Conservation (phyloP, 2,888 invertebrate species). For the Zygaena filipendulae region DNA sequence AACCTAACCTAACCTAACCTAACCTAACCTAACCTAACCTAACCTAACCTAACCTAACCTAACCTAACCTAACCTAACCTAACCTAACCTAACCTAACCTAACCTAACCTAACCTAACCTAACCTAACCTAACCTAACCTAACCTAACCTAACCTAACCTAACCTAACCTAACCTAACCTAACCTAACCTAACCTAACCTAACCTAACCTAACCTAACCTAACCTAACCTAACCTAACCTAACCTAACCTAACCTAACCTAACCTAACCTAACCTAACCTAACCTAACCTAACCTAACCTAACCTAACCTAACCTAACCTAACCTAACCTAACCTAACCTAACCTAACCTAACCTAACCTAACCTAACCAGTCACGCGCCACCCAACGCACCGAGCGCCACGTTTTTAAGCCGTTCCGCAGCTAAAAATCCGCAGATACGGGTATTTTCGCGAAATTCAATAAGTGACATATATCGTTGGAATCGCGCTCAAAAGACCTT, state of each 20-base stretch:
- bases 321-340: conserved; percentile 17
- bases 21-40: neutral
- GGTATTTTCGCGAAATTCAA: no score
- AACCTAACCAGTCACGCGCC: no score
- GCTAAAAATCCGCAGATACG: no score
- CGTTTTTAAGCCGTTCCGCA: no score
- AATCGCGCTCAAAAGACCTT: no score
- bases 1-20: neutral
- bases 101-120: conserved; percentile 16
- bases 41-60: no score
- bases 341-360: conserved; percentile 18
- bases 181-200: conserved; percentile 19
- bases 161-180: conserved; percentile 1
- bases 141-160: no score
- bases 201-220: conserved; percentile 17
- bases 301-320: conserved; percentile 19
- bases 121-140: conserved; percentile 19
- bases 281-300: conserved; percentile 16
- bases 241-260: conserved; percentile 19
- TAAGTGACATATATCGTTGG: no score
- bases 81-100: conserved; percentile 17
- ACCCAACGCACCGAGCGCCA: no score
- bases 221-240: conserved; percentile 16
- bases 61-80: conserved; percentile 19
- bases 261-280: conserved; percentile 17